Conservation (phyloP, 53 echinoderm and acorn worm species). For the Arbacia lixula region DNA sequence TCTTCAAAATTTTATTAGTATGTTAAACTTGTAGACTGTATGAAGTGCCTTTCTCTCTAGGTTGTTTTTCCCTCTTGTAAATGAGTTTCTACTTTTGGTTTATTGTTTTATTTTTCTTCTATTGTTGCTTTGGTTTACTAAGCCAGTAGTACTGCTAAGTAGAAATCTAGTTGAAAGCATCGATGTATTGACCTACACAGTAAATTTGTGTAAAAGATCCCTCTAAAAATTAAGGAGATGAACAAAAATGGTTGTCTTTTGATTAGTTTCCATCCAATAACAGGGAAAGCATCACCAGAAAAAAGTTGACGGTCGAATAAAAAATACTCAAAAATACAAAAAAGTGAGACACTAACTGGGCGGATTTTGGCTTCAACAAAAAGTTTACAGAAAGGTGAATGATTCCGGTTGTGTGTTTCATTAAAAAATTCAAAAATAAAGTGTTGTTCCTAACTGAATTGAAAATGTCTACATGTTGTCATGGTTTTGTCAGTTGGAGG, state of each 20-base stretch:
- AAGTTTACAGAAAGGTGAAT: neutral
- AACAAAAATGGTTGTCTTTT: no score
- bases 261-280: no score
- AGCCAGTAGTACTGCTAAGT: no score
- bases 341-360: slow-evolving; percentile 38
- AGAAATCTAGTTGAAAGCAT: no score
- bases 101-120: neutral
- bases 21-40: slow-evolving; percentile 19
- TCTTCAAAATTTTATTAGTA: no score
- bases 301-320: slow-evolving; percentile 29
- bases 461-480: no score
- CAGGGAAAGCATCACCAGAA: slow-evolving; percentile 24
- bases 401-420: slow-evolving; percentile 30
- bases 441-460: slow-evolving; percentile 28
- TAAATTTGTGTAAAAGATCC: no score
- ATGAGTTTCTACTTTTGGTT: slow-evolving; percentile 3
- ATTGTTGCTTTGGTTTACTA: neutral
- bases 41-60: slow-evolving; percentile 31
- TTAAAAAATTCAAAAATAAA: slow-evolving; percentile 50
- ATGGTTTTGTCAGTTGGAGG: no score
- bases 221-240: no score
- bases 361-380: neutral
- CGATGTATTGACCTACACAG: no score
- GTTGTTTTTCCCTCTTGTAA: slow-evolving; percentile 16
- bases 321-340: slow-evolving; percentile 9